Conservation (phyloP, 53 echinoderm and acorn worm genomes). For the Luidia sarsii region DNA sequence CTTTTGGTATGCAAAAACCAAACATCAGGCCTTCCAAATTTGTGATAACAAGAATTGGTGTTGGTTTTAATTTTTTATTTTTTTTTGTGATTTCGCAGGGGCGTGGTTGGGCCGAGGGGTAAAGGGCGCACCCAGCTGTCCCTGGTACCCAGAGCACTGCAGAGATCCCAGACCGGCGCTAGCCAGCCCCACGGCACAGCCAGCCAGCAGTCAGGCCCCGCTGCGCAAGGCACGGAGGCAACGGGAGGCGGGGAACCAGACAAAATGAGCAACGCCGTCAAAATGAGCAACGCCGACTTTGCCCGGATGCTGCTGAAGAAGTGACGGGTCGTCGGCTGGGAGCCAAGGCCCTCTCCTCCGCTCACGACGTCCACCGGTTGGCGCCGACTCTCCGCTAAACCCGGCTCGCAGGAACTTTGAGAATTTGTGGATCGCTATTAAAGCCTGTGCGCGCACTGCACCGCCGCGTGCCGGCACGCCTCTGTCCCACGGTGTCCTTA, state of each 20-base stretch:
- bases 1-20: too few relatives aligned
- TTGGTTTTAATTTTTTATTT: not conserved
- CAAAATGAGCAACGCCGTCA: conserved; percentile 31
- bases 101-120: conserved; percentile 83
- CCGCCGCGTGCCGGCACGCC: too few relatives aligned
- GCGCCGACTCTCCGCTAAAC: too few relatives aligned
- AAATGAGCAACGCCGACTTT: conserved; percentile 87
- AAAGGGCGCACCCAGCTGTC: conserved; percentile 92
- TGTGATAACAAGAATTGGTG: too few relatives aligned
- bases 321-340: too few relatives aligned
- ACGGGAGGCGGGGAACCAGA: not conserved
- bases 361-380: too few relatives aligned
- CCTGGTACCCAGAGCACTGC: conserved; percentile 81
- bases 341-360: too few relatives aligned
- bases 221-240: not conserved
- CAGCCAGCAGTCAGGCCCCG: not conserved
- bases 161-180: conserved; percentile 43
- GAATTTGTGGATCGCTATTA: too few relatives aligned
- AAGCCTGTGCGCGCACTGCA: too few relatives aligned
- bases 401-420: too few relatives aligned
- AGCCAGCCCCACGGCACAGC: not conserved
- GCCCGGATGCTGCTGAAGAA: conserved; percentile 87
- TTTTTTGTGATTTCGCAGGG: conserved; percentile 61
- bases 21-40: too few relatives aligned
- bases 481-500: too few relatives aligned